Evolutionary conservation across 2,888 invertebrate species (phyloP).

Genomic region (Drosophila picticornis): DNA sequence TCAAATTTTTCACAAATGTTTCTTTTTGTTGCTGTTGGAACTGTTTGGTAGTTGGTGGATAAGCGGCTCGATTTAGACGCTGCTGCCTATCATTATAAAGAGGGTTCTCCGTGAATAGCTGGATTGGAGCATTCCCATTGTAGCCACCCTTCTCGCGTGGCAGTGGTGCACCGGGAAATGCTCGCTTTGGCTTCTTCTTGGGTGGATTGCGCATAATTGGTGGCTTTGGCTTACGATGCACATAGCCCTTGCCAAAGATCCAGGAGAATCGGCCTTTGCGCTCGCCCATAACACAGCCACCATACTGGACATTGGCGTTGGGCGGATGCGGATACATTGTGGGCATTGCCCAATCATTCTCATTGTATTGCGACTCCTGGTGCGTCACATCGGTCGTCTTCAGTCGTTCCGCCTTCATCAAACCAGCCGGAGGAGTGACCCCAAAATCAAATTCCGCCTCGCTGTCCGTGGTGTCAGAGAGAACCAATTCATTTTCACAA

Average conservation of each 20-base stretch:
- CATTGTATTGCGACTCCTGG: slow-evolving; percentile 88
- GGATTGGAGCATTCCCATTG: slow-evolving; percentile 6
- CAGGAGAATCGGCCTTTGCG: slow-evolving; percentile 51
- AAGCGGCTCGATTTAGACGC: slow-evolving; percentile 48
- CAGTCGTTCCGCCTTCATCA: slow-evolving; percentile 87
- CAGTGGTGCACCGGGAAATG: background rate
- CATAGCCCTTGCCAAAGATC: slow-evolving; percentile 66
- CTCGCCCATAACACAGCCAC: slow-evolving; percentile 75
- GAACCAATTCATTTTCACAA: slow-evolving; percentile 70
- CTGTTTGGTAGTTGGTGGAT: slow-evolving; percentile 37
- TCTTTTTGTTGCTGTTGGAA: slow-evolving; percentile 11
- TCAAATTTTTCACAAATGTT: slow-evolving; percentile 6
- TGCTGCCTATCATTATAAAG: slow-evolving; percentile 18
- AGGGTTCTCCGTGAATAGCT: background rate
- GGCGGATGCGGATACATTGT: slow-evolving; percentile 71
- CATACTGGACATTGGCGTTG: slow-evolving; percentile 73
- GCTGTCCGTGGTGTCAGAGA: slow-evolving; percentile 83
- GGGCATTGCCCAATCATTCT: slow-evolving; percentile 86
- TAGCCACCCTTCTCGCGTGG: slow-evolving; percentile 45
- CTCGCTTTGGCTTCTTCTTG: slow-evolving; percentile 35
- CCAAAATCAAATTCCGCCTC: slow-evolving; percentile 90
- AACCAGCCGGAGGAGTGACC: slow-evolving; percentile 90
- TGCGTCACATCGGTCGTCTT: slow-evolving; percentile 86
- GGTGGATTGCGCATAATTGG: slow-evolving; percentile 51
- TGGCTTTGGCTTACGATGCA: slow-evolving; percentile 52